Evolutionary conservation across 1,140 invertebrate species (phyloP), one percentile per base, ranked within the genome.

Genomic region (Drosophila funebris): DNA sequence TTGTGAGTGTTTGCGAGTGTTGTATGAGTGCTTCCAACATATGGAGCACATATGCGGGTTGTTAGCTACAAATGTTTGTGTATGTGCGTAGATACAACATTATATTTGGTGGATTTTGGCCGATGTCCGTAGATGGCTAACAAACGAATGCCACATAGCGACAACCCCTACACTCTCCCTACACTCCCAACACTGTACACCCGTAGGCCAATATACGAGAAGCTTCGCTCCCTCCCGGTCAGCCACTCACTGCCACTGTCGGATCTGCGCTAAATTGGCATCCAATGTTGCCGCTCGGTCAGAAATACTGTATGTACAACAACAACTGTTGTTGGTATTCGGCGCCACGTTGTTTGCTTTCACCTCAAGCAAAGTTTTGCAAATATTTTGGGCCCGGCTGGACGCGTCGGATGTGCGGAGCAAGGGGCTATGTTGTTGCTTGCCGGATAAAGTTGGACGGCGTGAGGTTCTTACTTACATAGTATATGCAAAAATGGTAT

Each of bases 401-500:
- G 11, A 31, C 29, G 29, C 20, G n/a, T 13, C 3, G 56, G 14
- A 24, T 14, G 57, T 39, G 44, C 50, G 57, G 48, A 56, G 54
- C 37, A 14, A 18, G 64, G 63, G 46, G 36, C 1, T 11, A 7
- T 33, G 31, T 33, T 33, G 31, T 11, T 50, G 22, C 3, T 50
- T 27, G 11, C 68, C 54, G 81, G 82, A 85, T 87, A 85, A 85
- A 85, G 83, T 85, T 85, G 71, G 71, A 78, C 54, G 82, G 83
- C 78, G 76, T 87, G 82, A 85, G 82, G 82, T 76, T 87, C 74
- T 85, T 87, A 66, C 69, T 72, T 72, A 53, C 60, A 37, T 67
- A 66, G 33, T 72, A 88, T 88, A 82, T 85, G 83, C 82, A 87
- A 87, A 87, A 87, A 78, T 87, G 83, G 82, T 88, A 88, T 87